Conservation (phyloP, 2,797 vertebrate genomes). For the Chelonia mydas region DNA sequence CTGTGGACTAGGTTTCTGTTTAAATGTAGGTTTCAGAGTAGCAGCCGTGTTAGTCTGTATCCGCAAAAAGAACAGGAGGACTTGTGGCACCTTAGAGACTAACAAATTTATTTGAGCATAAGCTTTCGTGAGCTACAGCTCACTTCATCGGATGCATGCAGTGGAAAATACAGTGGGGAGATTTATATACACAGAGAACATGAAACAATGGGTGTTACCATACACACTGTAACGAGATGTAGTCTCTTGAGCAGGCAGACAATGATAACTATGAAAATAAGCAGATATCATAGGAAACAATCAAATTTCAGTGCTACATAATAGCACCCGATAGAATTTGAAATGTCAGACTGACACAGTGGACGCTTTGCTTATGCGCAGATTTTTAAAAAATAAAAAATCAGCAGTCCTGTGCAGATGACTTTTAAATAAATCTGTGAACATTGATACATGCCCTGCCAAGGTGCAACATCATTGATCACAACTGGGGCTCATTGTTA, state of each 20-base stretch:
- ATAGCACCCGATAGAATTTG: constrained; percentile 26
- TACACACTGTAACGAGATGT: too few species aligned
- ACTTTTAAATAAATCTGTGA: constrained; percentile 68
- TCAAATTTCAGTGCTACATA: constrained; percentile 10
- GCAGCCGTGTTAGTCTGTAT: too few species aligned
- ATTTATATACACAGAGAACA: too few species aligned
- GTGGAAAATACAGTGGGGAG: too few species aligned
- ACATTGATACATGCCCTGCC: constrained; percentile 61
- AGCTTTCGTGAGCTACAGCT: too few species aligned
- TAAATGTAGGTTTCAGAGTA: background rate
- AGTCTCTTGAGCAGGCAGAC: background rate
- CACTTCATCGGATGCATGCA: too few species aligned
- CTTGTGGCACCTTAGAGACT: too few species aligned
- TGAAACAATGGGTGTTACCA: too few species aligned
- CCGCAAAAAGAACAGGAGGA: too few species aligned
- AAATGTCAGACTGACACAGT: constrained; percentile 15
- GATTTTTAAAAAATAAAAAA: constrained; percentile 49
- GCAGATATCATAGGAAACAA: constrained; percentile 27
- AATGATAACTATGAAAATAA: constrained; percentile 10
- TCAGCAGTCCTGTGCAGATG: constrained; percentile 13
- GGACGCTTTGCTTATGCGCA: background rate
- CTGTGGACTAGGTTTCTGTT: constrained; percentile 2
- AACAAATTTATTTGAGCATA: too few species aligned
- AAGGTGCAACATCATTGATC: constrained; percentile 68
- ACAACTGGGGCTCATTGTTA: constrained; percentile 59